Percentiles rank a stretch among this genome's conserved stretches.
These are phyloP conservation scores for Sardinella longiceps DNA, from an alignment of 2,797 vertebrate species.

Conservation along the genomic window DNA sequence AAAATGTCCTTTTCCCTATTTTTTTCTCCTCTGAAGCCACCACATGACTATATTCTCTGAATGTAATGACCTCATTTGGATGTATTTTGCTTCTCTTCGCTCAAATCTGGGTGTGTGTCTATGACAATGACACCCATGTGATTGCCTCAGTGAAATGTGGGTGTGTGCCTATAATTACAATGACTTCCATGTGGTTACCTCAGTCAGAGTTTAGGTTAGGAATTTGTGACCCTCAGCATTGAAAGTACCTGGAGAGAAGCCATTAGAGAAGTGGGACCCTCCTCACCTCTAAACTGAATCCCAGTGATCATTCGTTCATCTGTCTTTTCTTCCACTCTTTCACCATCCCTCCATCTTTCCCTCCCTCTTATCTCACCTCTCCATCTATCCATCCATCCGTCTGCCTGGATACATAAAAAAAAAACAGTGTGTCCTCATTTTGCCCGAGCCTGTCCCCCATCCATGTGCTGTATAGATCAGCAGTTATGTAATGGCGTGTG, in stretches of 20 bases:
- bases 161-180: background rate
- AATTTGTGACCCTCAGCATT: background rate
- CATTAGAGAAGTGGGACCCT: background rate
- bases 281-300: background rate
- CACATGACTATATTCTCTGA: background rate
- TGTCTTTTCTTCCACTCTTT: background rate
- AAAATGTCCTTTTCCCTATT: background rate
- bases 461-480: conserved; percentile 27
- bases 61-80: background rate
- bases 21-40: background rate
- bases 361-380: background rate
- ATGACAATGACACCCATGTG: background rate
- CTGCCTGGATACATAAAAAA: conserved; percentile 13
- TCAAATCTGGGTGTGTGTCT: background rate
- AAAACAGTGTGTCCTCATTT: background rate
- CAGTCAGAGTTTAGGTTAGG: background rate
- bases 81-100: background rate
- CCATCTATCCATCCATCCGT: background rate
- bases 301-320: background rate
- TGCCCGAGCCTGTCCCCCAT: background rate
- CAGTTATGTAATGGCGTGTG: conserved; percentile 7
- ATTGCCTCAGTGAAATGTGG: background rate
- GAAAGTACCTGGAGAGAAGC: background rate
- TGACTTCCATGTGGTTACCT: background rate
- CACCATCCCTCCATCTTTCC: background rate